Evolutionary conservation across 1,140 invertebrate species (phyloP).

Genomic region (Drosophila eugracilis): DNA sequence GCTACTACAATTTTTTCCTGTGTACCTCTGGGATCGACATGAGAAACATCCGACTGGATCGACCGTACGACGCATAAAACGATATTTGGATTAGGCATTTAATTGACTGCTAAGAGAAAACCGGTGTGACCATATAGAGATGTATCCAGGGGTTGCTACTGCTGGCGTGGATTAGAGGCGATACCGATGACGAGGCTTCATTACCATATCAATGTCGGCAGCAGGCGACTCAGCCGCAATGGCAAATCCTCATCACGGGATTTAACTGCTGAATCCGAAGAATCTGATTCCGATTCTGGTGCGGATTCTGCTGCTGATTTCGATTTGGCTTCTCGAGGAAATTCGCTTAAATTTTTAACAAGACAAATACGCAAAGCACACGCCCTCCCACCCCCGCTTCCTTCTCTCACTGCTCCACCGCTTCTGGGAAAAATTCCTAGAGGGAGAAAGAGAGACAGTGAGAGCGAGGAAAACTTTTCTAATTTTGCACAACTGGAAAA

Average conservation of each 20-base stretch:
- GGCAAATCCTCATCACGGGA: constrained; percentile 28
- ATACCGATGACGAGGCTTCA: constrained; percentile 45
- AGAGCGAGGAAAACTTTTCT: constrained; percentile 68
- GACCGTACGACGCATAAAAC: constrained; percentile 63
- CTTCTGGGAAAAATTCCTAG: constrained; percentile 45
- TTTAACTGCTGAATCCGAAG: constrained; percentile 42
- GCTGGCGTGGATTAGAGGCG: constrained; percentile 58
- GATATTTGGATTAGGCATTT: constrained; percentile 81
- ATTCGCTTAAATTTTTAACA: constrained; percentile 83
- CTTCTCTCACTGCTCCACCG: constrained; percentile 3
- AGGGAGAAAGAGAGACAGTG: constrained; percentile 13
- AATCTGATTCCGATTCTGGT: constrained; percentile 47
- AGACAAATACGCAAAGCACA: constrained; percentile 79
- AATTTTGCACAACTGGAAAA: constrained; percentile 70
- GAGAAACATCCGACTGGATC: constrained; percentile 3
- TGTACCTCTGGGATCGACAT: constrained; percentile 16
- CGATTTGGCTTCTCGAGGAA: constrained; percentile 69
- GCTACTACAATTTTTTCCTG: constrained; percentile 1
- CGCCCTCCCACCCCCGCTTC: constrained; percentile 16
- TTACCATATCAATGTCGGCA: constrained; percentile 81
- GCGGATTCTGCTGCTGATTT: constrained; percentile 54
- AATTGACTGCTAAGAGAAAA: constrained; percentile 69
- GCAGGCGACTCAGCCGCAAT: constrained; percentile 34
- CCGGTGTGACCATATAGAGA: constrained; percentile 52
- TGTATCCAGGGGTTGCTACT: constrained; percentile 39